Conservation (phyloP, 2,888 invertebrate genomes). For the Drosophila putrida region DNA sequence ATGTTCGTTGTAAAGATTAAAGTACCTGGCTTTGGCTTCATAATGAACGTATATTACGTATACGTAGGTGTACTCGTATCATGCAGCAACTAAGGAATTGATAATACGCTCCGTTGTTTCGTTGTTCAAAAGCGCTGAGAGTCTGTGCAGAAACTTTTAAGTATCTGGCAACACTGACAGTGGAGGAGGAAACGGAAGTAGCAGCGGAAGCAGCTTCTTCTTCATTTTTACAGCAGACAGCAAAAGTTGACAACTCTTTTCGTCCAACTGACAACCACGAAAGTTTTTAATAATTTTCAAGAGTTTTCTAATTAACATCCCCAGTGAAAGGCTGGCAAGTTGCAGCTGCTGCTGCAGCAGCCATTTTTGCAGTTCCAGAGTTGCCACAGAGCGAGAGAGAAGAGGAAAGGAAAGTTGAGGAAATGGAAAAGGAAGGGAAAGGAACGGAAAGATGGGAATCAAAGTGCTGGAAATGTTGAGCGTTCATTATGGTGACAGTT, state of each 20-base stretch:
- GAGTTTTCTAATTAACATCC: constrained; percentile 79
- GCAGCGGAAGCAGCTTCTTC: neutral
- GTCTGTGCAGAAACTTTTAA: constrained; percentile 36
- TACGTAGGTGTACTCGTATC: constrained; percentile 8
- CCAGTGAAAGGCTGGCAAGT: constrained; percentile 45
- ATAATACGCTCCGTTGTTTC: constrained; percentile 4
- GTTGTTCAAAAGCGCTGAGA: neutral
- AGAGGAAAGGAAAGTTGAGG: neutral
- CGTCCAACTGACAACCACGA: constrained; percentile 49
- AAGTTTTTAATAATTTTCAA: constrained; percentile 81
- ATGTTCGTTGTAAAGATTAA: neutral
- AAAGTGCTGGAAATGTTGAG: constrained; percentile 38
- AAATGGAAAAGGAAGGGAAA: neutral
- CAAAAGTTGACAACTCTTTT: constrained; percentile 55
- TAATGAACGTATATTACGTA: constrained; percentile 14
- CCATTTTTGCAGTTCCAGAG: constrained; percentile 37
- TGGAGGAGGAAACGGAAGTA: neutral
- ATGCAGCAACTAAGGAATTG: constrained; percentile 20
- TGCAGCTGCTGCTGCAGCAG: constrained; percentile 33
- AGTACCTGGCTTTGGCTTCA: constrained; percentile 6
- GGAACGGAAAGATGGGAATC: constrained; percentile 36
- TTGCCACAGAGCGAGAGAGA: neutral
- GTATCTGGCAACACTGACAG: constrained; percentile 32
- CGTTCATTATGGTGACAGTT: constrained; percentile 72
- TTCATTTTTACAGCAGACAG: constrained; percentile 25